Evolutionary conservation across 30 jellyfish, hydroid and myxozoan species (phyloP).

Genomic region (Aurelia sp.): DNA sequence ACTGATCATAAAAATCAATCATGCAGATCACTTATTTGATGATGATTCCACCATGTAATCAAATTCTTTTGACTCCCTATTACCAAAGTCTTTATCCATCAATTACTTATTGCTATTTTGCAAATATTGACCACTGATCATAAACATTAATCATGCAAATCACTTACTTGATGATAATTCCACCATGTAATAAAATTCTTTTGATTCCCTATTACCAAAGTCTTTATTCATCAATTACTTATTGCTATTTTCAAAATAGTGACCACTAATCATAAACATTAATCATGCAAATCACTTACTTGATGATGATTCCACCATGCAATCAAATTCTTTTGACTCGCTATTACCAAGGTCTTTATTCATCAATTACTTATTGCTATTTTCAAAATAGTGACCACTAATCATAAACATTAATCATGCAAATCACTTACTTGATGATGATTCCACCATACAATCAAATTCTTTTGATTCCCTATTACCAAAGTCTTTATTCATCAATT

Average conservation of each 20-base stretch:
- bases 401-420: background rate
- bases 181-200: conserved; percentile 90
- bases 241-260: background rate
- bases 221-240: conserved; percentile 28
- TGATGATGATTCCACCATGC: conserved; percentile 91
- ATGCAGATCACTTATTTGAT: conserved; percentile 49
- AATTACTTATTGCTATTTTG: background rate
- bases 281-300: conserved; percentile 31
- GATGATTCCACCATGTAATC: conserved; percentile 95
- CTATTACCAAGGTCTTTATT: conserved; percentile 68
- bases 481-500: conserved; percentile 29
- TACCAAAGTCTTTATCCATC: conserved; percentile 60
- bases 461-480: conserved; percentile 88
- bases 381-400: background rate
- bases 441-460: conserved; percentile 87
- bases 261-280: background rate
- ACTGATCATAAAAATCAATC: background rate
- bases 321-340: conserved; percentile 94
- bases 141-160: background rate
- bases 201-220: conserved; percentile 79
- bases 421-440: conserved; percentile 76
- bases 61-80: conserved; percentile 87
- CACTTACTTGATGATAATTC: conserved; percentile 84
- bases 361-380: background rate
- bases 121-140: background rate